Evolutionary conservation across 2,797 vertebrate species (phyloP), one percentile per base, ranked within the genome.

Genomic region (Sebastes vulpes): DNA sequence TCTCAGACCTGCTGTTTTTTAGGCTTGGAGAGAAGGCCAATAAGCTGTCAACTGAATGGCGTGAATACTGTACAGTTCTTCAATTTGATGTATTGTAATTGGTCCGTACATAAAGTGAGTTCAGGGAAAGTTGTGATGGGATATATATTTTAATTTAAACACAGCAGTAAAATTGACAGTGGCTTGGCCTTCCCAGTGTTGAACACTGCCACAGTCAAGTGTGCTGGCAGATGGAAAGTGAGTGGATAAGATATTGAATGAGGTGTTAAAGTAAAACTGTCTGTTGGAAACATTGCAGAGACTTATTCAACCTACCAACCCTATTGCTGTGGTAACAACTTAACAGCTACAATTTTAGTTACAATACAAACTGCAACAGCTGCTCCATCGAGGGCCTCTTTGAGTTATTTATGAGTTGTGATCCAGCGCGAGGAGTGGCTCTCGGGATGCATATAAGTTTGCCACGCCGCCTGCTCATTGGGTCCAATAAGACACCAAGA

Each of bases 401-500:
- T 69, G 42, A 68, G 23, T 52, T 77, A 64, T 84, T 82, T 74
- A 61, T 56, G 70, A 75, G 70, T 57, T 67, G 56, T 53, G 64
- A 77, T 80, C 82, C 23, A 54, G 57, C 29, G 25, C 73, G 54
- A 81, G 16, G 25, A 83, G 48, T 56, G 38, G 31, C 63, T 81
- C 60, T 86, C 65, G n/a, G 72, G 79, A 79, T 82, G 54, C 74
- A 46, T 65, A 60, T 29, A 67, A 4, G 66, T 70, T 75, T 81
- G 60, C 71, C 59, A 53, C n/a, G 26, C 12, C 23, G 58, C 68
- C 67, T 65, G 65, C 64, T 77, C 38, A 63, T 69, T 48, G 46
- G 32, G n/a, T 76, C 35, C 59, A 81, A 65, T 77, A 73, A 77
- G 68, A 75, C 26, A 57, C 29, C 3, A 65, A 53, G 59, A 28